Evolutionary conservation across 2,113 vertebrate species (phyloP), one percentile per base, ranked within the genome.

Genomic region (Puffinus mauretanicus): DNA sequence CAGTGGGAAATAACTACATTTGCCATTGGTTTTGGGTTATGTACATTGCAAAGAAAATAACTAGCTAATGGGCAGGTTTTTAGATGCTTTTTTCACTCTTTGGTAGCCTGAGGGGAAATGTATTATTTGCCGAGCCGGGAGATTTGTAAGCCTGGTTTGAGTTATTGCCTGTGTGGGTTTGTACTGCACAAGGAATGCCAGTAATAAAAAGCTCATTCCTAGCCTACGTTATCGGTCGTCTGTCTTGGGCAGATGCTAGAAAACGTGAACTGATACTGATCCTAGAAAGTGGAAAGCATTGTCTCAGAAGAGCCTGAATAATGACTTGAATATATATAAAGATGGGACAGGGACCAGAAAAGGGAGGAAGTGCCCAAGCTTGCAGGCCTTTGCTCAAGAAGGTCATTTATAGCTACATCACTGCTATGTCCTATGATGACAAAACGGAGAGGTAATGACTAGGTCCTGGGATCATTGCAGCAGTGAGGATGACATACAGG

Each of bases 101-200:
- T 14, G 38, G 67, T 88, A 93, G 51, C 82, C 81, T 44, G 64
- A 80, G 55, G 75, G 71, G 22, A 88, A 67, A 75, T 40, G 18
- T 66, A 90, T 78, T 89, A 32, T 82, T 80, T 72, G 32, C 81
- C 24, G 2, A 69, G 77, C 26, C 40, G 57, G 38, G 76, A 87
- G 86, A 91, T 81, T 54, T 69, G 70, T 72, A 46, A 32, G 65
- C 52, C 92, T 96, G 88, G 61, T 89, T 89, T 84, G 70, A 89
- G 70, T 91, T 96, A 94, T 7, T 81, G 65, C n/a, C 47, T 78
- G 42, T 24, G 29, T 86, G 76, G 44, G 36, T 73, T 93, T 88
- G 76, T 24, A 62, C 44, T 65, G 72, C 78, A 75, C 42, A 42
- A 81, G n/a, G 81, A 95, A 94, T 94, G 81, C 67, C 88, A 92